Percentiles rank a stretch among this genome's conserved stretches.
These are phyloP conservation scores for Urocynchramus pylzowi DNA, from an alignment of 2,113 vertebrate genomes.

Conservation along the genomic window DNA sequence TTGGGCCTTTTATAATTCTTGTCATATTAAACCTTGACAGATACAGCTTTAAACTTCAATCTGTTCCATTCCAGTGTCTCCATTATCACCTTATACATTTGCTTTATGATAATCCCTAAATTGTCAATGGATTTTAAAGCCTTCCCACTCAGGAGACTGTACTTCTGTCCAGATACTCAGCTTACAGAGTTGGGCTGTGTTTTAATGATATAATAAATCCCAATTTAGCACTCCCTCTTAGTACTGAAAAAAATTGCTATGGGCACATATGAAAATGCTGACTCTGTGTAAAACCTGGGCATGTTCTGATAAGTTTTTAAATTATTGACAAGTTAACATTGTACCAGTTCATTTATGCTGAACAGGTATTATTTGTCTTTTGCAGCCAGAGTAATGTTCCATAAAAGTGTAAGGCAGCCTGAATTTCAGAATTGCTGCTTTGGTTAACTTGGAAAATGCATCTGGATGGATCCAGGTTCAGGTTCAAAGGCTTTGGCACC, in stretches of 20 bases:
- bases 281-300: not conserved
- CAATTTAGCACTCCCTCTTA: not conserved
- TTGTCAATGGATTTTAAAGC: not conserved
- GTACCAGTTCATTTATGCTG: not conserved
- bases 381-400: not conserved
- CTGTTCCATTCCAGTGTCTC: not conserved
- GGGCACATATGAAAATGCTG: not conserved
- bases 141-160: not conserved
- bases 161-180: not conserved
- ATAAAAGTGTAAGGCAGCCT: not conserved
- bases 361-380: not conserved
- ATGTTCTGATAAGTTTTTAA: not conserved
- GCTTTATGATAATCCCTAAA: not conserved
- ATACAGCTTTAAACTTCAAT: not conserved
- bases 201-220: not conserved
- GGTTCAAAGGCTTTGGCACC: not conserved
- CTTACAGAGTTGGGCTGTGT: not conserved
- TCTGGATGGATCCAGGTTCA: not conserved
- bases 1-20: not conserved
- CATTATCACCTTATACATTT: not conserved
- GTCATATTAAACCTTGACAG: not conserved
- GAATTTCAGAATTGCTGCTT: not conserved
- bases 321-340: not conserved
- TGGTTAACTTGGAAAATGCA: not conserved
- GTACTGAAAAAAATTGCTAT: not conserved